Conservation (phyloP, 2,113 vertebrate species). For the Bubalus kerabau region DNA sequence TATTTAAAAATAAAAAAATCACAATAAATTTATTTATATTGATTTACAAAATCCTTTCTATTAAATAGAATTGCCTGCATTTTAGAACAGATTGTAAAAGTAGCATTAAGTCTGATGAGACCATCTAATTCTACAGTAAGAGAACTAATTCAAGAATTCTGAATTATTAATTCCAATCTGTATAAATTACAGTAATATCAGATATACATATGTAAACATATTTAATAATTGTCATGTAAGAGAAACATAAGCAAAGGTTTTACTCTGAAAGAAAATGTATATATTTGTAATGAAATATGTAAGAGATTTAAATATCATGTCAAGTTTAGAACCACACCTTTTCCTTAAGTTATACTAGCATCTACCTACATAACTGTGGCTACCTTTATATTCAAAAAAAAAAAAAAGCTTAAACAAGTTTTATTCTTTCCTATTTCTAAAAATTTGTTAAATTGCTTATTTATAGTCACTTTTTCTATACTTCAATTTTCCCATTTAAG, state of each 20-base stretch:
- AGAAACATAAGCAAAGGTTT: not conserved
- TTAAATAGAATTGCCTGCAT: not conserved
- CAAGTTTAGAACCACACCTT: not conserved
- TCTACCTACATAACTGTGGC: not conserved
- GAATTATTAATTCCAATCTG: not conserved
- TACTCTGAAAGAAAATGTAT: not conserved
- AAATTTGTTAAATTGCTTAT: slow-evolving; percentile 1
- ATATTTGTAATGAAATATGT: not conserved
- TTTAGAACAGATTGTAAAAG: not conserved
- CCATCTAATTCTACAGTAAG: not conserved
- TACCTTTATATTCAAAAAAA: not conserved
- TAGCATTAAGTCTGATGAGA: not conserved
- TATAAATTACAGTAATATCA: not conserved
- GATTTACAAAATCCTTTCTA: not conserved
- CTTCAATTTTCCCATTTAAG: not conserved
- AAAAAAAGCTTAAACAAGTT: not conserved
- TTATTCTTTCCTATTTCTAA: not conserved
- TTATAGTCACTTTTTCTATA: not conserved
- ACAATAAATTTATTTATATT: not conserved
- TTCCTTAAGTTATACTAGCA: not conserved
- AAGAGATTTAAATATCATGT: not conserved
- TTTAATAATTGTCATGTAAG: not conserved
- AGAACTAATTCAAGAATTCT: not conserved
- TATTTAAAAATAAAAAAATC: slow-evolving; percentile 38
- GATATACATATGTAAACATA: not conserved